Evolutionary conservation across 2,888 invertebrate genomes (phyloP).

Genomic region (Myopa tessellatipennis): DNA sequence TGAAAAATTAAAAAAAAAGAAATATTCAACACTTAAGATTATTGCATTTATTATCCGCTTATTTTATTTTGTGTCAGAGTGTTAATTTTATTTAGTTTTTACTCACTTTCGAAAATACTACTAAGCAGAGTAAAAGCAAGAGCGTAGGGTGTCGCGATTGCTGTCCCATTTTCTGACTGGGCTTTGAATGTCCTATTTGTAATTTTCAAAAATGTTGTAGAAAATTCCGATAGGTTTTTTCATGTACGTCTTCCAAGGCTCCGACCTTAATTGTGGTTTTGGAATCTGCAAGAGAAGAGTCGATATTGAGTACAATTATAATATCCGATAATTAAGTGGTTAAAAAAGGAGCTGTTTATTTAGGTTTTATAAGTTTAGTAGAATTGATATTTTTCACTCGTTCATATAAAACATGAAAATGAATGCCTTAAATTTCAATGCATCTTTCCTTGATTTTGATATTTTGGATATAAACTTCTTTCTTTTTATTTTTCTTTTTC

Average conservation of each 20-base stretch:
- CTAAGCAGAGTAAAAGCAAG: constrained; percentile 64
- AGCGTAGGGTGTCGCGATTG: constrained; percentile 64
- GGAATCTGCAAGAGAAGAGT: constrained; percentile 34
- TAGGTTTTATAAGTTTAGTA: no score
- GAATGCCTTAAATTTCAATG: no score
- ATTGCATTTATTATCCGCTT: no score
- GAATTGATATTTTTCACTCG: no score
- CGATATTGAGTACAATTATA: not conserved
- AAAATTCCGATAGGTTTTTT: constrained; percentile 19
- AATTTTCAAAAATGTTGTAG: constrained; percentile 22
- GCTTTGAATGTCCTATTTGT: constrained; percentile 39
- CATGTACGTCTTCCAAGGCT: constrained; percentile 23
- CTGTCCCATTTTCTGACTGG: constrained; percentile 63
- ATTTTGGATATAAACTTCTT: no score
- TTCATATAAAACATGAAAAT: no score
- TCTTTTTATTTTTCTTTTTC: no score
- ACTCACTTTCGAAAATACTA: constrained; percentile 67
- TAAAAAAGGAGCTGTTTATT: not conserved
- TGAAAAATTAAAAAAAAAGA: no score
- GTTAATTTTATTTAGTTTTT: constrained; percentile 20
- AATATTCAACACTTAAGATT: no score
- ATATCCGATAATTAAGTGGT: not conserved
- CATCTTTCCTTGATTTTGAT: no score
- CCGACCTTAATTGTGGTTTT: not conserved
- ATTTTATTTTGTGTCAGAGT: not conserved